Evolutionary conservation across 2,888 invertebrate species (phyloP), one percentile per base, ranked within the genome.

Genomic region (Xestoiulus laeticollis): DNA sequence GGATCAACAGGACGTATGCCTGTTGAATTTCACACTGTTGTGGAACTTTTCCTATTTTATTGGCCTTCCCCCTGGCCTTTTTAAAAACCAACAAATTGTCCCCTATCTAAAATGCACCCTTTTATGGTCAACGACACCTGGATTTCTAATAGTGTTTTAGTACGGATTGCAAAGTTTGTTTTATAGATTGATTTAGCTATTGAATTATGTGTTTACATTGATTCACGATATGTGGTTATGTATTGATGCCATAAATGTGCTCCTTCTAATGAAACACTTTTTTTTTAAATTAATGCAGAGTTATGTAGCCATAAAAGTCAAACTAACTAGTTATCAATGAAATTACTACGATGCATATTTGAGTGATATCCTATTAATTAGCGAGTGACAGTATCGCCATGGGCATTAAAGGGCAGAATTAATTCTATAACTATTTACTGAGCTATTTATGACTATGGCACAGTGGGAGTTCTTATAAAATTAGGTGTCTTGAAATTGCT

Each of bases 111-210:
- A 59, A 59, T 59, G 59, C 59, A 59, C 59, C 59, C 59, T 59
- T 59, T 59, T 59, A 59, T 59, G 59, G 59, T 59, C 59, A 59
- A 59, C 59, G 59, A 59, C 59, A 59, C 59, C 59, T 59, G 59
- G 12, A 59, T 59, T 59, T 59, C 22, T 59, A 59, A 22, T 22
- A 59, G 22, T 59, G 10, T 22, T n/a, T 16, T 59, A n/a, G 59
- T n/a, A 59, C 59, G 59, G 6, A 1, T 59, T 22, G 59, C 59
- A 59, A 22, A 22, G n/a, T 59, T 59, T 59, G 59, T 59, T 59
- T 59, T 59, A 59, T 59, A 59, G 22, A 59, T 59, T 59, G 14
- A 53, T 53, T 53, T 59, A 22, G 12, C 22, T 59, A 22, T 59
- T 59, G 59, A 22, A 59, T 59, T 59, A 59, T 59, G 22, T 59